phyloP scores from a whole-genome alignment of 1,140 invertebrate genomes.

The Spodoptera frugiperda region DNA sequence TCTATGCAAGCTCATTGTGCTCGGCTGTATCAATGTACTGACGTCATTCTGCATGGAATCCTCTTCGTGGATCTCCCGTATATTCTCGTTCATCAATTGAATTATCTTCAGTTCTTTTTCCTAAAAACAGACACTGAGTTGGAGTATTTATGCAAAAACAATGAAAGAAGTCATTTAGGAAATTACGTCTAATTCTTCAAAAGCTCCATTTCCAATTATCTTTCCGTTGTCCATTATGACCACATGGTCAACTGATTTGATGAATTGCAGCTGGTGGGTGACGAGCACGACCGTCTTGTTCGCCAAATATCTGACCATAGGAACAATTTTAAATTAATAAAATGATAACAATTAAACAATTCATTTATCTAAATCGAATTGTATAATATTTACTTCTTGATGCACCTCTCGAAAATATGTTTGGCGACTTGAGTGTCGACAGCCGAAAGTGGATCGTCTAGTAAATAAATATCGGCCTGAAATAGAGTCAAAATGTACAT shows the following conservation, averaged over 20 bases:
- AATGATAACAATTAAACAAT: too few relatives aligned
- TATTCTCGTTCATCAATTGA: slow-evolving; percentile 73
- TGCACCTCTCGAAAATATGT: slow-evolving; percentile 92
- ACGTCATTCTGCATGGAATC: slow-evolving; percentile 52
- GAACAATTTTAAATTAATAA: slow-evolving; percentile 23
- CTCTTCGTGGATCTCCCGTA: slow-evolving; percentile 69
- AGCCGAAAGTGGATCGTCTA: slow-evolving; percentile 93
- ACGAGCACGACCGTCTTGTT: slow-evolving; percentile 92
- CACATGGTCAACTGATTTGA: slow-evolving; percentile 91
- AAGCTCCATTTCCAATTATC: slow-evolving; percentile 74
- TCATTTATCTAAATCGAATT: too few relatives aligned
- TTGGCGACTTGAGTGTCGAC: slow-evolving; percentile 93
- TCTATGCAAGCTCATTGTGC: slow-evolving; percentile 67
- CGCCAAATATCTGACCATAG: slow-evolving; percentile 86
- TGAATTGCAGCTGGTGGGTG: slow-evolving; percentile 94
- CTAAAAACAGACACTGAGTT: slow-evolving; percentile 46
- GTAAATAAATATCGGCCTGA: slow-evolving; percentile 91
- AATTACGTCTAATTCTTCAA: slow-evolving; percentile 73
- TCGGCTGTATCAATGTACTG: slow-evolving; percentile 60
- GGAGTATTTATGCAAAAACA: too few relatives aligned
- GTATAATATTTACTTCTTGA: slow-evolving; percentile 78
- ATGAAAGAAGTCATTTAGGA: not conserved
- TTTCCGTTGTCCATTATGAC: slow-evolving; percentile 89
- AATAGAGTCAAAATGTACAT: slow-evolving; percentile 54
- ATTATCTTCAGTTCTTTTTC: slow-evolving; percentile 73